A percentile compares a stretch with the other conserved stretches of the same genome.
Conservation (phyloP, 2,113 vertebrate species). For the Cromileptes altivelis region DNA sequence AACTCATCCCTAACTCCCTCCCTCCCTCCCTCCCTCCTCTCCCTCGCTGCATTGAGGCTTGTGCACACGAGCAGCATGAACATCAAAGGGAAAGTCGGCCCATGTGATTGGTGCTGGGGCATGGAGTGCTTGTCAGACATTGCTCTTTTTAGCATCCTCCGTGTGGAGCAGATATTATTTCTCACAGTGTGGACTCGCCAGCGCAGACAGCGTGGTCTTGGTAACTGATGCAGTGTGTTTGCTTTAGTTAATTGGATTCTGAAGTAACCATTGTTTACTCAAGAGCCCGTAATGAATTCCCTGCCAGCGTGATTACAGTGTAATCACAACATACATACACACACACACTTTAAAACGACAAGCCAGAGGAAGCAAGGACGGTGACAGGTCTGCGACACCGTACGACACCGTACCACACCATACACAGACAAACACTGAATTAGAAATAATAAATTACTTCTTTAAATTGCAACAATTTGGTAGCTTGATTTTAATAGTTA, state of each 20-base stretch:
- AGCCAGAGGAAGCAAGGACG: slow-evolving; percentile 5
- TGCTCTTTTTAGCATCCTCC: slow-evolving; percentile 59
- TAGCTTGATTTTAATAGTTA: not conserved
- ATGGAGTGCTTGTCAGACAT: slow-evolving; percentile 39
- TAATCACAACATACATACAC: slow-evolving; percentile 50
- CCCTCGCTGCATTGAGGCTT: slow-evolving; percentile 30
- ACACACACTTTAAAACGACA: slow-evolving; percentile 31
- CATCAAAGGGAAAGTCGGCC: slow-evolving; percentile 59
- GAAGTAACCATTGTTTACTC: slow-evolving; percentile 72
- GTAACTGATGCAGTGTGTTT: slow-evolving; percentile 68
- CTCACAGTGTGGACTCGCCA: slow-evolving; percentile 40
- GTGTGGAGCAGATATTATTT: slow-evolving; percentile 42
- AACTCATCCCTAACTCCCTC: slow-evolving; percentile 46
- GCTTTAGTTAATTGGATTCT: slow-evolving; percentile 77
- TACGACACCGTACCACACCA: not conserved
- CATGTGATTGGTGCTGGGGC: slow-evolving; percentile 41
- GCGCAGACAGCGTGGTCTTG: slow-evolving; percentile 50
- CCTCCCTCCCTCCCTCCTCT: slow-evolving; percentile 14
- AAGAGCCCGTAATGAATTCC: slow-evolving; percentile 57
- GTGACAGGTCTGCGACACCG: not conserved
- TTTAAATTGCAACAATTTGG: not conserved
- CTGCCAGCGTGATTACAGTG: slow-evolving; percentile 50
- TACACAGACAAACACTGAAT: slow-evolving; percentile 11
- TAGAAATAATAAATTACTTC: not conserved
- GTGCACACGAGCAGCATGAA: slow-evolving; percentile 27